These are phyloP conservation scores for Argentina silus DNA, from an alignment of 2,797 vertebrate genomes.

Conservation along the genomic window DNA sequence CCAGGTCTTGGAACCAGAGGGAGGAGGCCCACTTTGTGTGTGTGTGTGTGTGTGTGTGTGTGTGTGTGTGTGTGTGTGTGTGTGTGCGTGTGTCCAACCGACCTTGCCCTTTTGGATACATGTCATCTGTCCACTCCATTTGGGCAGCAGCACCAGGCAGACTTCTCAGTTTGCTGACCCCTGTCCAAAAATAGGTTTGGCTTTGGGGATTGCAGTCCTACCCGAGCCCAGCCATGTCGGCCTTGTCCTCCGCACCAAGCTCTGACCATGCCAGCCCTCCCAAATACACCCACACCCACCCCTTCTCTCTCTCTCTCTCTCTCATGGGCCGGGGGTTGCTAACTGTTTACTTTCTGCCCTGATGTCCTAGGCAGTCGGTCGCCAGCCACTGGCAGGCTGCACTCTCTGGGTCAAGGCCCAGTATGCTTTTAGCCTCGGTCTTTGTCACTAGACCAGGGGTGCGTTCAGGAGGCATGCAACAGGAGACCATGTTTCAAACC, in stretches of 20 bases:
- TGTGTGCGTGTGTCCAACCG: constrained; percentile 8
- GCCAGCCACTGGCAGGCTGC: not conserved
- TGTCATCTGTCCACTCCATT: constrained; percentile 28
- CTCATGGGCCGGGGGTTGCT: not conserved
- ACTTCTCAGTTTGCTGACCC: constrained; percentile 42
- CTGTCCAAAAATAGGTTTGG: constrained; percentile 43
- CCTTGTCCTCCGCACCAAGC: constrained; percentile 15
- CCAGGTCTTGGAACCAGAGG: no score
- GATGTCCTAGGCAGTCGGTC: not conserved
- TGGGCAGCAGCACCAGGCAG: constrained; percentile 18
- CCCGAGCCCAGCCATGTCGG: constrained; percentile 20
- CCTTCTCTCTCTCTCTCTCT: constrained; percentile 10
- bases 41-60: not conserved
- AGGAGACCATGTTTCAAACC: no score
- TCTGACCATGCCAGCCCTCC: constrained; percentile 22
- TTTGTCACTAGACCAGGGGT: not conserved
- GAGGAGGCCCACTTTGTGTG: not conserved
- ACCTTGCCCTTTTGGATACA: constrained; percentile 23
- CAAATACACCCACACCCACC: constrained; percentile 12
- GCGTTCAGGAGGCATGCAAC: no score
- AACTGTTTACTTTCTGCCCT: constrained; percentile 1
- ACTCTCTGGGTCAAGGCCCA: not conserved
- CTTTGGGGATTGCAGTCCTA: constrained; percentile 24
- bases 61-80: not conserved
- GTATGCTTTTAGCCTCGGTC: not conserved